Evolutionary conservation across 2,113 vertebrate species (phyloP), one percentile per base, ranked within the genome.

Genomic region (Fregata magnificens): DNA sequence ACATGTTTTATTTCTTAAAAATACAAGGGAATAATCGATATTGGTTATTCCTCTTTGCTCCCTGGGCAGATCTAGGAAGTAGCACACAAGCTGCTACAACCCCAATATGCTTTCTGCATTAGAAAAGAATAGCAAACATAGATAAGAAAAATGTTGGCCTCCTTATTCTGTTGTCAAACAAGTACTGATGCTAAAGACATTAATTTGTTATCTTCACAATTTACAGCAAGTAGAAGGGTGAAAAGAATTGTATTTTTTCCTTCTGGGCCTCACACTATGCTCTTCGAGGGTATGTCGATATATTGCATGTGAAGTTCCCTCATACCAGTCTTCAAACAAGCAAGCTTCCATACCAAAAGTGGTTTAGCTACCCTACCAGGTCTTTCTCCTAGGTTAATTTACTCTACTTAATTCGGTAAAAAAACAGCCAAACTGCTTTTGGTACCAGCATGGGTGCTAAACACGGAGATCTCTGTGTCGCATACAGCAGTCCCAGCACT

Each of bases 211-310:
- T 52, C 34, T 56, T 90, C 28, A 67, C 59, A 52, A 49, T 73
- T 92, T 52, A 36, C 40, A 86, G 29, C 47, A 73, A 67, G 42
- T 24, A 72, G 31, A 69, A 69, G 12, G 34, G 12, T n/a, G 50
- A 76, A 69, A 81, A 76, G 11, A 63, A 25, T 56, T 66, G 34
- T 38, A 19, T 38, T 38, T 80, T 90, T 77, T 38, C 19, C 19
- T 90, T 73, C 59, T 73, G 29, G 45, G 34, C 34, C 13, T 86
- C 32, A 45, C 12, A 14, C 29, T 52, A 3, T 56, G 25, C 11
- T 67, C 47, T 86, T 77, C 0, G 3, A 73, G 31, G 24, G 2
- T 56, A 36, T 49, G 25, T 44, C 1, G 0, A n/a, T 90, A 40
- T 4, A 45, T 28, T 66, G 34, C 19, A 32, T 2, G 0, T 53